Evolutionary conservation across 2,113 vertebrate genomes (phyloP).

Genomic region (Mesoclemmys tuberculata): DNA sequence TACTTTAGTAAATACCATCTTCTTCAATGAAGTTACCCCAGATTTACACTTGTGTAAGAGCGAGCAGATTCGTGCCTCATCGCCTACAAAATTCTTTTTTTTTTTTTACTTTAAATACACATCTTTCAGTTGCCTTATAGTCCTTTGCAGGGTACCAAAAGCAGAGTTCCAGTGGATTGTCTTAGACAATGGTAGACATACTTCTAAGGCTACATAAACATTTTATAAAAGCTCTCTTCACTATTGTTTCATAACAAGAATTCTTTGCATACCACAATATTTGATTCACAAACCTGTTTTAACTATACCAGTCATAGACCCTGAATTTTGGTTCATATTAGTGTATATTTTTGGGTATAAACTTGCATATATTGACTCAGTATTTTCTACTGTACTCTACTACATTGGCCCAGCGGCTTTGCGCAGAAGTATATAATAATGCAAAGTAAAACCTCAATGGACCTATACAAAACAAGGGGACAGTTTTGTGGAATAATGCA

Average conservation of each 20-base stretch:
- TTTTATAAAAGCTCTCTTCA: not conserved
- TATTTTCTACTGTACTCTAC: not conserved
- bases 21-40: not conserved
- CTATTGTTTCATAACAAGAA: slow-evolving; percentile 14
- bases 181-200: not conserved
- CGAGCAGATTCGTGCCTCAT: not conserved
- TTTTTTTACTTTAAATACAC: not conserved
- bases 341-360: not conserved
- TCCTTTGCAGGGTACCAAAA: not conserved
- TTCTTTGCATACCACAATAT: not conserved
- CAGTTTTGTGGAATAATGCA: not conserved
- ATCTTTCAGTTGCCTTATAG: not conserved
- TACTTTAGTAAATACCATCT: not conserved
- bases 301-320: not conserved
- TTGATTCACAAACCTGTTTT: not conserved
- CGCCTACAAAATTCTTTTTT: not conserved
- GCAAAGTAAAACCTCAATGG: not conserved
- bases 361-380: not conserved
- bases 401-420: not conserved
- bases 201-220: slow-evolving; percentile 1
- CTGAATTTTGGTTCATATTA: not conserved
- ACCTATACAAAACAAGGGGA: not conserved
- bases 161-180: not conserved
- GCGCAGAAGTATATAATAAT: not conserved
- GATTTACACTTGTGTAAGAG: not conserved